Evolutionary conservation across 2,888 invertebrate species (phyloP).

Genomic region (Sinotaia quadrata): DNA sequence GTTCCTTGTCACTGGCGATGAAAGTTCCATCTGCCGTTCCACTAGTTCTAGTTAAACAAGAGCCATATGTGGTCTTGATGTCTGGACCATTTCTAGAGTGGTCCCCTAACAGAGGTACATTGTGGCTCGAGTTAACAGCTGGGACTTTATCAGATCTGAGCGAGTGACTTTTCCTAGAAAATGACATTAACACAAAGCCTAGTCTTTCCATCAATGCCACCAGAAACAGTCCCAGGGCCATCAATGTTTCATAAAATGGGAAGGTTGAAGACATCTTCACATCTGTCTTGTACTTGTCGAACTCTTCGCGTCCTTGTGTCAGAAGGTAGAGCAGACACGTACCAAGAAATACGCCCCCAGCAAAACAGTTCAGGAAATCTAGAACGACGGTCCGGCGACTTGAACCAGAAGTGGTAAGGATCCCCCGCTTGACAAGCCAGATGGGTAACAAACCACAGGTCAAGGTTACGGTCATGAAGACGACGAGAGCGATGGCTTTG

Average conservation of each 20-base stretch:
- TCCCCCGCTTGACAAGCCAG: neutral
- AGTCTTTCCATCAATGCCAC: slow-evolving; percentile 60
- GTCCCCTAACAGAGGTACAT: too few relatives aligned
- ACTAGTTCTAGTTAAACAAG: too few relatives aligned
- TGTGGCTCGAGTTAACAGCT: too few relatives aligned
- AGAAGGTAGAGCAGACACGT: slow-evolving; percentile 70
- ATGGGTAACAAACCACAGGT: neutral
- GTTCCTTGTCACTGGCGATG: too few relatives aligned
- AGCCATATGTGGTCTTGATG: too few relatives aligned
- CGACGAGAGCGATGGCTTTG: neutral
- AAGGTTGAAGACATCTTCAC: slow-evolving; percentile 37
- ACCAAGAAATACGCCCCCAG: slow-evolving; percentile 72
- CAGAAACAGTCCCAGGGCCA: slow-evolving; percentile 66
- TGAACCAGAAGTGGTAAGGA: neutral
- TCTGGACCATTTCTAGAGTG: too few relatives aligned
- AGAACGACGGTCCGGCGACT: slow-evolving; percentile 14
- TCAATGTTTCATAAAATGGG: slow-evolving; percentile 64
- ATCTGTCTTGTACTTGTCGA: slow-evolving; percentile 40
- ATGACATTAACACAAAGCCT: slow-evolving; percentile 19
- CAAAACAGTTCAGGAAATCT: slow-evolving; percentile 60
- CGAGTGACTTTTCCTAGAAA: too few relatives aligned
- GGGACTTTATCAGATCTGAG: too few relatives aligned
- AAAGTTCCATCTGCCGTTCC: too few relatives aligned
- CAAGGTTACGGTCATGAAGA: neutral
- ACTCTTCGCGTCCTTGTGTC: slow-evolving; percentile 67